These are phyloP conservation scores for Tineola bisselliella DNA, from an alignment of 2,888 invertebrate species.

Conservation along the genomic window DNA sequence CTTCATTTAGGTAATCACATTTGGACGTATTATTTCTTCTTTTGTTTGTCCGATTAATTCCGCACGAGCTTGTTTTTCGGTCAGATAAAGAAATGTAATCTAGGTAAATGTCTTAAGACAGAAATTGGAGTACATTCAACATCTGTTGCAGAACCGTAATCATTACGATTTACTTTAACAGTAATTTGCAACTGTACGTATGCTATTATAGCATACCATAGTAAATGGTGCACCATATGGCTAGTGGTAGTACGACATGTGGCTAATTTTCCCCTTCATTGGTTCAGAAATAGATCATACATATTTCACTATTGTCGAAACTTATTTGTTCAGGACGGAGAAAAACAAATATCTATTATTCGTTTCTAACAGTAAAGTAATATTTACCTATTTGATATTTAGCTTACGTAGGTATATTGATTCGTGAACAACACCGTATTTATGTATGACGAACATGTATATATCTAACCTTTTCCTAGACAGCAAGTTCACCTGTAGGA, in stretches of 20 bases:
- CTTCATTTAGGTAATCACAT: background rate
- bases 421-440: background rate
- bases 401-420: background rate
- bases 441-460: background rate
- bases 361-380: background rate
- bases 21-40: background rate
- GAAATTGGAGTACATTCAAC: constrained; percentile 5
- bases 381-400: background rate
- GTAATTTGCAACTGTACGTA: constrained; percentile 33
- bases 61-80: background rate
- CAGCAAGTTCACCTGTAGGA: background rate
- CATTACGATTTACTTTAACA: constrained; percentile 21
- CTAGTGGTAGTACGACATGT: background rate
- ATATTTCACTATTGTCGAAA: background rate
- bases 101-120: constrained; percentile 4
- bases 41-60: background rate
- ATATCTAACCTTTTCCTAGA: background rate
- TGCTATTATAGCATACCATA: constrained; percentile 2
- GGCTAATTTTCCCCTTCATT: constrained; percentile 3
- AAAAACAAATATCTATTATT: background rate
- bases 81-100: background rate
- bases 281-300: background rate
- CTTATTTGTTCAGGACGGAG: background rate
- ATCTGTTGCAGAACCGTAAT: constrained; percentile 11
- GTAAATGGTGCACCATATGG: constrained; percentile 7